Conservation (phyloP, 2,888 invertebrate species). For the Rotaria macrura region DNA sequence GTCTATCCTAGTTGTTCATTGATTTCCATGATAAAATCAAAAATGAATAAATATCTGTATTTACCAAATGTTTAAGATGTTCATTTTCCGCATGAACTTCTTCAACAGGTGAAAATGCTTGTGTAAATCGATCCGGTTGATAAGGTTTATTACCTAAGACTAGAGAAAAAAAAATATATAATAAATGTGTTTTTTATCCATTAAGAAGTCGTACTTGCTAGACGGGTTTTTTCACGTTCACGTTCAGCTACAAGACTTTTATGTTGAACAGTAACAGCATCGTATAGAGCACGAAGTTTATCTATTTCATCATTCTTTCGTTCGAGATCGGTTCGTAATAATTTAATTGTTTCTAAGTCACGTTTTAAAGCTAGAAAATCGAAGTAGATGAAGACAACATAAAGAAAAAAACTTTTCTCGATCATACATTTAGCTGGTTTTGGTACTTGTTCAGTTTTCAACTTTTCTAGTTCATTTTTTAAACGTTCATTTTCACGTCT, state of each 20-base stretch:
- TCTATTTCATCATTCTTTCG: constrained; percentile 15
- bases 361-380: background rate
- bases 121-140: background rate
- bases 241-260: constrained; percentile 10
- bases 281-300: constrained; percentile 3
- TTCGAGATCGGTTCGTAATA: background rate
- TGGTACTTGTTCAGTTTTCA: background rate
- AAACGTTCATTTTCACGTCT: constrained; percentile 3
- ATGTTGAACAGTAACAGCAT: constrained; percentile 13
- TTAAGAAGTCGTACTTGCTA: background rate
- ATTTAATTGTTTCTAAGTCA: constrained; percentile 1
- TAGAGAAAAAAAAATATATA: background rate
- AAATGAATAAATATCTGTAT: no score
- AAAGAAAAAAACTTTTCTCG: background rate
- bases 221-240: constrained; percentile 17
- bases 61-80: constrained; percentile 12
- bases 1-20: no score
- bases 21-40: no score
- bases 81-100: background rate
- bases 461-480: background rate
- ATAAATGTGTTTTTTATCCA: background rate
- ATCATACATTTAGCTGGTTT: background rate
- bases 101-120: background rate
- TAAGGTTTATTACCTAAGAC: constrained; percentile 7
- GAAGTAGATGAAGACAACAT: background rate